Evolutionary conservation across 2,797 vertebrate species (phyloP), one percentile per base, ranked within the genome.

Genomic region (Poecilia wingei): DNA sequence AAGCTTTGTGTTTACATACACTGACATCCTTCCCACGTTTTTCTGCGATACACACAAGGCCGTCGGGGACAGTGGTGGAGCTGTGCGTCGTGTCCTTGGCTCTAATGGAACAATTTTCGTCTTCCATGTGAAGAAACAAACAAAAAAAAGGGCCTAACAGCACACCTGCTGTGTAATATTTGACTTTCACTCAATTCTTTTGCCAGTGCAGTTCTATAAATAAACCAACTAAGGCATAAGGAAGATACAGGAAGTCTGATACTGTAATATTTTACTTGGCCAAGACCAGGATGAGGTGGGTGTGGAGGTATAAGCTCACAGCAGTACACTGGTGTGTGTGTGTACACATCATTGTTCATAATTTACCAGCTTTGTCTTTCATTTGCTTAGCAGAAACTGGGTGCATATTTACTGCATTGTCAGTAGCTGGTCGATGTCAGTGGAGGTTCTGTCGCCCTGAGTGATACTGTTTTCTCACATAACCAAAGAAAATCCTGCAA

Each of bases 1-100:
- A 57, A 78, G 41, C 78, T 72, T 80, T 79, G 55, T 87, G 86
- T 83, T 88, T 83, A 89, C 86, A 87, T 75, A 86, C 77, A 87
- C 84, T 86, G 82, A 91, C 89, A 83, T 88, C 79, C 85, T 74
- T 82, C 72, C 74, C 33, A 81, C 57, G 14, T 75, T 80, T 25
- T 75, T 76, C 51, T 68, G 36, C 9, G 36, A 41, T 41, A 68
- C 64, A 41, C 36, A 68, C 8, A 68, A 68, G 20, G 20, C 64
- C 10, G 3, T 64, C 6, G 61, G 61, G 14, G 16, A 41, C 36
- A 36, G 33, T 41, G 64, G 64, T 39, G 64, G 61, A 64, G 31
- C 33, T 36, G 20, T 66, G 64, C 64, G 22, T 66, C 36, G 39
- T 66, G 64, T 68, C 64, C 36, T 41, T 41, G 64, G 64, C 36